Evolutionary conservation across 2,113 vertebrate species (phyloP), one percentile per base, ranked within the genome.

Genomic region (Dryoscopus gambensis): DNA sequence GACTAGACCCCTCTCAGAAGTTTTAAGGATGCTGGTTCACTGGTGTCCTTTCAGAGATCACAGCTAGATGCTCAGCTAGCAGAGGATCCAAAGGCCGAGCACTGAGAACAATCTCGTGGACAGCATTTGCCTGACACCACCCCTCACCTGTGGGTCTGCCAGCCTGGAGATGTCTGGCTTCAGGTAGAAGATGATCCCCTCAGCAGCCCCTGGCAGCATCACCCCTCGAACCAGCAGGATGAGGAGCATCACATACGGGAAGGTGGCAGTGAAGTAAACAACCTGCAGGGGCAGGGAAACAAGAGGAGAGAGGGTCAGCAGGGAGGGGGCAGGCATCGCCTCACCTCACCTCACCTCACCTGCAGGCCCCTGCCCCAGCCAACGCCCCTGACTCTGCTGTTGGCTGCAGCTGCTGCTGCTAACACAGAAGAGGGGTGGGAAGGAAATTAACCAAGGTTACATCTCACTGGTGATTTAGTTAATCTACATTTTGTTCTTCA

Each of bases 241-340:
- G n/a, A 99, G 4, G 13, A 99, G 97, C 99, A 99, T 99, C n/a
- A 97, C n/a, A 1, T 99, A 99, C 0, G 99, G 99, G 68, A 99
- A 99, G 1, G 99, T 99, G 40, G 99, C 99, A 10, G 99, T 99
- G 97, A 99, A 99, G 86, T 99, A 99, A 69, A 99, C 99, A 1
- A 99, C 99, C 99, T 99, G 96, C 1, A 18, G 18, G 44, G 10
- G 25, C 62, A 94, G 18, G 47, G 50, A 67, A 63, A 83, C 12
- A 19, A 62, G 27, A 47, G 27, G 55, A 89, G 39, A 73, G 33
- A 42, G 55, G 33, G 25, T 89, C 33, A 73, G 50, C 1, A 2
- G 13, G 27, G 33, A 84, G 13, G 5, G 21, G 8, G 11, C 31
- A 69, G 76, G 55, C 37, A 82, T 15, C 35, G 11, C 9, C 63